phyloP scores from a whole-genome alignment of 35 echinoderm and acorn worm genomes.

The Lytechinus pictus region DNA sequence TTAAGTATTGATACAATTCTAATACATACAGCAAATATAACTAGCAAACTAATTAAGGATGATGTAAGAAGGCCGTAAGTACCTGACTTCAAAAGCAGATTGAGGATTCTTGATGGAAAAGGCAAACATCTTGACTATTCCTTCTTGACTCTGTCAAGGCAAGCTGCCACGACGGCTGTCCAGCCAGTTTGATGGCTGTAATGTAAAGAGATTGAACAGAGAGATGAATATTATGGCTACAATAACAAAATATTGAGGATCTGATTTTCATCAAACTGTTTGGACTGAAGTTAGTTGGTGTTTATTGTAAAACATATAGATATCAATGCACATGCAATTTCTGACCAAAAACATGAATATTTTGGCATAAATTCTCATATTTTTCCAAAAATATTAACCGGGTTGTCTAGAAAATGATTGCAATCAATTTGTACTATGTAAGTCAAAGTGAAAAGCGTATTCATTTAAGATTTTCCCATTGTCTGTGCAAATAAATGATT shows the following conservation, averaged over 20 bases:
- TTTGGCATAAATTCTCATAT: too few species aligned
- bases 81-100: not conserved
- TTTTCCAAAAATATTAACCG: not conserved
- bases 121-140: not conserved
- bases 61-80: too few species aligned
- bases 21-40: not conserved
- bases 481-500: too few species aligned
- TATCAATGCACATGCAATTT: too few species aligned
- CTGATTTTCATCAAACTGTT: not conserved
- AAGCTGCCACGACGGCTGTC: constrained; percentile 91
- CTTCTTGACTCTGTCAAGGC: constrained; percentile 70
- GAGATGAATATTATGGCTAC: not conserved
- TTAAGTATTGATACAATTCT: not conserved
- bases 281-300: not conserved
- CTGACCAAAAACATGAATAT: too few species aligned
- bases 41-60: not conserved
- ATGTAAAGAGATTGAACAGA: constrained; percentile 25
- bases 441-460: too few species aligned
- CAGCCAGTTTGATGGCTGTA: constrained; percentile 97
- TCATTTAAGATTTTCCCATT: too few species aligned
- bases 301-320: not conserved
- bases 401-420: too few species aligned
- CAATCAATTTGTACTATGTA: too few species aligned
- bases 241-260: not conserved
- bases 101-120: not conserved